Evolutionary conservation across 2,797 vertebrate genomes (phyloP).

Genomic region (Ctenosaura bakeri): DNA sequence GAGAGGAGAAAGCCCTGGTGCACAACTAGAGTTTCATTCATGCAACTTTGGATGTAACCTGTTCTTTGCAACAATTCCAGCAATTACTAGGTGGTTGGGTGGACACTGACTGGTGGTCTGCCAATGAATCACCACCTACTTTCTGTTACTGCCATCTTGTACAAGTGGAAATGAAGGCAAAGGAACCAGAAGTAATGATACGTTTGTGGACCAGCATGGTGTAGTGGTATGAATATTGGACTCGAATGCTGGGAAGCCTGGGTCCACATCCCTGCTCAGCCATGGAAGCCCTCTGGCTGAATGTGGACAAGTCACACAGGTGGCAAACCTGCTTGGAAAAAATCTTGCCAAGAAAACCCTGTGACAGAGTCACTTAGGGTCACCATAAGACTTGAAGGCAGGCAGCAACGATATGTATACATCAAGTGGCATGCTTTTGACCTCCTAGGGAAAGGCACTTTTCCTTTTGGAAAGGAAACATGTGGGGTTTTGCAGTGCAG

Average conservation of each 20-base stretch:
- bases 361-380: too few species aligned
- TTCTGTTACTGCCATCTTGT: not conserved
- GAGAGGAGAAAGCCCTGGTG: not conserved
- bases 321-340: not conserved
- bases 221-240: too few species aligned
- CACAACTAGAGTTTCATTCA: not conserved
- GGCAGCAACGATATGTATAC: too few species aligned
- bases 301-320: not conserved
- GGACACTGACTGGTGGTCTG: not conserved
- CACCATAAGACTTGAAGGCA: too few species aligned
- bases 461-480: conserved; percentile 23
- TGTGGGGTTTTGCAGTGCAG: conserved; percentile 41
- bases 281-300: not conserved
- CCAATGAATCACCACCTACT: too few species aligned
- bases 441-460: conserved; percentile 48
- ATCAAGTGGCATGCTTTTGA: not conserved
- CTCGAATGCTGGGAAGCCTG: too few species aligned
- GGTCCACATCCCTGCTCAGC: too few species aligned
- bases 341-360: too few species aligned
- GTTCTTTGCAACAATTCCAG: not conserved
- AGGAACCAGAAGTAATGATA: not conserved
- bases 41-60: not conserved
- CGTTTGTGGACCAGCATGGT: too few species aligned
- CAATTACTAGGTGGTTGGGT: too few species aligned
- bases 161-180: not conserved